Conservation (phyloP, 2,797 vertebrate genomes). For the Alcedo atthis region DNA sequence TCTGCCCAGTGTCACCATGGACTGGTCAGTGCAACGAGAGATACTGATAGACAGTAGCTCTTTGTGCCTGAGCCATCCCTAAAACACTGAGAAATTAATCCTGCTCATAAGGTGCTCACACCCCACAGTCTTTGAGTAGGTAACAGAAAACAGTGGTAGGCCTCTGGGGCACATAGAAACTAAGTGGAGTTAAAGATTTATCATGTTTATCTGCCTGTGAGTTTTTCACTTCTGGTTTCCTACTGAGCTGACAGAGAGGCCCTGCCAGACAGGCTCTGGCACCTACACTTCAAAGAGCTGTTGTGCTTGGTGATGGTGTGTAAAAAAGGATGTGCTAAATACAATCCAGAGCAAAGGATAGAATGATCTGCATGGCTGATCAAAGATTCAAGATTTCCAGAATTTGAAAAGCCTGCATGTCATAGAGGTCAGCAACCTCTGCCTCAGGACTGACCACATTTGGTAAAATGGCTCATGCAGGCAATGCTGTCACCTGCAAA, state of each 20-base stretch:
- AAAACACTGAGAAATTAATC: background rate
- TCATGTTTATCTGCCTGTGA: background rate
- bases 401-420: background rate
- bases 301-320: background rate
- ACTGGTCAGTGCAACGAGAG: background rate
- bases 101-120: background rate
- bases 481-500: background rate
- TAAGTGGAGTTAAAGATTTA: background rate
- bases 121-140: background rate
- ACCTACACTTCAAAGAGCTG: constrained; percentile 16
- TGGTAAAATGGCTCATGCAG: background rate
- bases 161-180: background rate
- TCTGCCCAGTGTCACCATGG: background rate
- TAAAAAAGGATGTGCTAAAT: constrained; percentile 9
- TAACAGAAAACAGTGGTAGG: background rate
- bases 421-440: background rate
- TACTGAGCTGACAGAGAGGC: background rate
- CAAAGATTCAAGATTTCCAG: background rate
- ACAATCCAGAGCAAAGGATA: background rate
- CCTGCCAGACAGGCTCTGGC: background rate
- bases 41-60: background rate
- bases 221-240: background rate
- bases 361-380: background rate
- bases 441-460: background rate
- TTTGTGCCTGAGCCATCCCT: background rate